These are phyloP conservation scores for Grapholita molesta DNA, from an alignment of 1,140 invertebrate genomes.

Conservation along the genomic window DNA sequence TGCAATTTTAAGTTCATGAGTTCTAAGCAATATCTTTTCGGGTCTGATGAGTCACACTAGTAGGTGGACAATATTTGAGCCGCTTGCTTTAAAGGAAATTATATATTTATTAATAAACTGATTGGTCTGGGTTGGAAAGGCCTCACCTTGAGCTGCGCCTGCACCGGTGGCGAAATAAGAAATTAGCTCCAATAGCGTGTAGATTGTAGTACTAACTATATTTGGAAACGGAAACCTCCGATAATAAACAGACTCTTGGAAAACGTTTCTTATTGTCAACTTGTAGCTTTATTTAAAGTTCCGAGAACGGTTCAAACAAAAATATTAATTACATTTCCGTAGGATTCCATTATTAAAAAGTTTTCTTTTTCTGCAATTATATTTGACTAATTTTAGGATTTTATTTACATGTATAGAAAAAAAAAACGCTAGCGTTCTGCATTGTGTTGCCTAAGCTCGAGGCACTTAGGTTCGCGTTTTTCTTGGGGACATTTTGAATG, in stretches of 20 bases:
- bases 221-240: background rate
- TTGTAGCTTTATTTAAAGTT: background rate
- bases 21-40: background rate
- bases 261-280: background rate
- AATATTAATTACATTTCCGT: too few species aligned
- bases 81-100: background rate
- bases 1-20: background rate
- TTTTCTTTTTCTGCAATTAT: too few species aligned
- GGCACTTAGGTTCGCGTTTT: too few species aligned
- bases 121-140: background rate
- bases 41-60: background rate
- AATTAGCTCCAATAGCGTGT: constrained; percentile 1
- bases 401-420: too few species aligned
- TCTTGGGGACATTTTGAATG: too few species aligned
- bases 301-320: too few species aligned
- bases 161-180: constrained; percentile 8
- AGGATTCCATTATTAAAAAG: too few species aligned
- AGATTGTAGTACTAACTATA: background rate
- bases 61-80: background rate
- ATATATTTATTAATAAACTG: background rate
- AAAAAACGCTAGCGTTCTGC: too few species aligned
- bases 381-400: too few species aligned
- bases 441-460: too few species aligned
- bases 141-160: background rate
- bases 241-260: background rate